A percentile compares a stretch with the other conserved stretches of the same genome.
phyloP scores from a whole-genome alignment of 2,113 vertebrate genomes.

The Haemorhous mexicanus region DNA sequence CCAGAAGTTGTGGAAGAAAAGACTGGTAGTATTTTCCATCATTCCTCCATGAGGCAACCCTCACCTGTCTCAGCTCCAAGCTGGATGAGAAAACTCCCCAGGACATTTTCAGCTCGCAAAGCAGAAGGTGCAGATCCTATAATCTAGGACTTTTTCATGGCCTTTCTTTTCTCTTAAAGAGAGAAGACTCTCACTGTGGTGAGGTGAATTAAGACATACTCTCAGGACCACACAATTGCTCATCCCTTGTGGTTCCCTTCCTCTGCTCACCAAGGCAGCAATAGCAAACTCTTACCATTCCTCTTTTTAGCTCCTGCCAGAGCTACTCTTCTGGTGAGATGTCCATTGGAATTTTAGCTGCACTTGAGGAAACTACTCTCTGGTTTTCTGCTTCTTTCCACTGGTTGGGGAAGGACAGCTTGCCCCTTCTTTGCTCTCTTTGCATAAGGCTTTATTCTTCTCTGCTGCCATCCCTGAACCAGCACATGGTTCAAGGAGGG shows the following conservation, averaged over 20 bases:
- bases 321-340: not conserved
- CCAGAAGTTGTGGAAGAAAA: not conserved
- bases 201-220: not conserved
- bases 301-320: not conserved
- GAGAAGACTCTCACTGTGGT: not conserved
- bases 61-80: not conserved
- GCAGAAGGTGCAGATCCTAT: not conserved
- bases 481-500: rapidly evolving
- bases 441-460: not conserved
- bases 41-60: not conserved
- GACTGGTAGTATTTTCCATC: not conserved
- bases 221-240: not conserved
- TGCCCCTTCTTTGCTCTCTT: not conserved
- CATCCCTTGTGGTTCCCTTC: not conserved
- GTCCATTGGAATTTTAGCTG: not conserved
- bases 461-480: not conserved
- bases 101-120: not conserved
- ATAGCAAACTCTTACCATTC: not conserved
- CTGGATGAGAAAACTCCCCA: not conserved
- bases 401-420: not conserved
- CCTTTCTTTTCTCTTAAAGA: constrained; percentile 4
- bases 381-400: not conserved
- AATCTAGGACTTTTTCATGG: not conserved
- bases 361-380: not conserved
- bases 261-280: not conserved